Evolutionary conservation across 2,797 vertebrate genomes (phyloP), one percentile per base, ranked within the genome.

Genomic region (Microctenopoma stevenorrisi): DNA sequence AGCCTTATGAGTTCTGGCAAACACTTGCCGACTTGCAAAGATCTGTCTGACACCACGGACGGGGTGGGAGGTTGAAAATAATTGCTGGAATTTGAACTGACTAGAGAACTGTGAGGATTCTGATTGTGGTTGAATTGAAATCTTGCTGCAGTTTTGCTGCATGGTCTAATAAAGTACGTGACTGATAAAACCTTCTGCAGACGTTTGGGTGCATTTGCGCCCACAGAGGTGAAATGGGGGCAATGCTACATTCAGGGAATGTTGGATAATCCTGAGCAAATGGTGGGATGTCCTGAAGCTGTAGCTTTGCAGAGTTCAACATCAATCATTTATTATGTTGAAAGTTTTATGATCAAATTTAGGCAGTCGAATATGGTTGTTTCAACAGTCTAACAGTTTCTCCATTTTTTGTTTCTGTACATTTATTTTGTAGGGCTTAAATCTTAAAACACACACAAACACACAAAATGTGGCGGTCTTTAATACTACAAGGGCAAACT

Each of bases 141-240:
- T 51, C 26, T 52, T 15, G 26, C 26, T 26, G 57, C 42, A 30
- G 55, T 71, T 72, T 30, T 38, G 47, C 64, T 64, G 47, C 47
- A 44, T 46, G 8, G 33, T 66, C 59, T 38, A 42, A 56, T 46
- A 13, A 42, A 56, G n/a, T 47, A 76, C 33, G 43, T 56, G 47
- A 76, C 55, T 55, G 78, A 71, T 54, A 51, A 70, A 35, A n/a
- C 16, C 33, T 69, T 65, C 61, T 1, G 7, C 28, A 77, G 76
- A 65, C 55, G 7, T 81, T 26, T 77, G 59, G 58, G 46, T 69
- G 70, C 18, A 18, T 68, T 67, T 42, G 35, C 1, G 42, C 57
- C 55, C 68, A 54, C 4, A 51, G 57, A 64, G 64, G 74, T 61
- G 74, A 86, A 88, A 81, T 72, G 72, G 72, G 85, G 82, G 54